Conservation (phyloP, 2,888 invertebrate genomes). For the Drosophila cognata region DNA sequence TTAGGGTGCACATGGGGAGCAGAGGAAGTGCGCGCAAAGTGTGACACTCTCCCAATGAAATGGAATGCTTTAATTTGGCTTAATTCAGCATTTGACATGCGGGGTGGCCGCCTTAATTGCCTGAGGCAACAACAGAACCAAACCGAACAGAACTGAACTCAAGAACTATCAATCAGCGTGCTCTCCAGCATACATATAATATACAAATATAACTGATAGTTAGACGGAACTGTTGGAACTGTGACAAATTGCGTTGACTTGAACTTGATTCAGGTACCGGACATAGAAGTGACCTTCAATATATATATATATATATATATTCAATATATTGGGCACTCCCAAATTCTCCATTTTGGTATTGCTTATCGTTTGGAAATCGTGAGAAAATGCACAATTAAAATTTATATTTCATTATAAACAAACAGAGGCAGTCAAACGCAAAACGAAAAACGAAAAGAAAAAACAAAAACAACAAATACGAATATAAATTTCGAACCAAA, state of each 20-base stretch:
- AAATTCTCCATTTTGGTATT: constrained; percentile 32
- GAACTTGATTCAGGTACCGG: constrained; percentile 37
- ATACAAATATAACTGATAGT: constrained; percentile 19
- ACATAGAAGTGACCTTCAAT: constrained; percentile 44
- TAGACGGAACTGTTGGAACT: not conserved
- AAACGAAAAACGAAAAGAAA: not conserved
- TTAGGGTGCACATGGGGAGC: constrained; percentile 31
- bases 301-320: constrained; percentile 2
- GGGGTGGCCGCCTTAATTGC: constrained; percentile 76
- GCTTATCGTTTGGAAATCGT: constrained; percentile 64
- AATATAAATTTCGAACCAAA: constrained; percentile 53
- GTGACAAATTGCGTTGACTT: constrained; percentile 45
- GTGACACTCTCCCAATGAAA: constrained; percentile 78
- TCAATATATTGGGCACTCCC: constrained; percentile 11
- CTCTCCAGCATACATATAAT: not conserved
- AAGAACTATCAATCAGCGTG: constrained; percentile 41
- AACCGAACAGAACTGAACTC: constrained; percentile 28
- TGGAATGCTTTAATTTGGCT: constrained; percentile 78
- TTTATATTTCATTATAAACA: constrained; percentile 61
- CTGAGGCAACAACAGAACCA: constrained; percentile 32
- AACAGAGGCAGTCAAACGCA: constrained; percentile 25
- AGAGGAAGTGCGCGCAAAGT: constrained; percentile 78
- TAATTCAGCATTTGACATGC: constrained; percentile 77
- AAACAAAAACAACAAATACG: constrained; percentile 19
- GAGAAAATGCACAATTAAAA: constrained; percentile 74